These are phyloP conservation scores for Standfussiana lucernea DNA, from an alignment of 2,888 invertebrate genomes.

Conservation along the genomic window DNA sequence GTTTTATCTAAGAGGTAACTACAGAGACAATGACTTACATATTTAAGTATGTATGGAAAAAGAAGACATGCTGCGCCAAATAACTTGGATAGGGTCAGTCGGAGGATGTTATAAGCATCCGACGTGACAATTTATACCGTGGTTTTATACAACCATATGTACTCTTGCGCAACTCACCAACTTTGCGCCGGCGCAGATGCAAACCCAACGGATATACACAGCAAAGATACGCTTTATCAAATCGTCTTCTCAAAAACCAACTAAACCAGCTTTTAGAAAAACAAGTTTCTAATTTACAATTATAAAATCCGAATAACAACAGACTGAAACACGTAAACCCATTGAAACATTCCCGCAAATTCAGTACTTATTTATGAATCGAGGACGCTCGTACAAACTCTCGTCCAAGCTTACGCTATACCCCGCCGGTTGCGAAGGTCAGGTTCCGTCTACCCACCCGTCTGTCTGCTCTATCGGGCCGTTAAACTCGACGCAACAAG, in stretches of 20 bases:
- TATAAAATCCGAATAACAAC: neutral
- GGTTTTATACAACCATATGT: neutral
- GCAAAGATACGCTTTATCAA: neutral
- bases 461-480: neutral
- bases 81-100: too few relatives aligned
- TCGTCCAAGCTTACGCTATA: neutral
- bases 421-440: neutral
- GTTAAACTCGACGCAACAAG: slow-evolving; percentile 1
- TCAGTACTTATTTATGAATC: neutral
- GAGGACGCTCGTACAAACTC: neutral
- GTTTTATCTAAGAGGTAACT: too few relatives aligned
- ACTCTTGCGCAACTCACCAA: neutral
- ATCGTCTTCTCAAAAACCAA: neutral
- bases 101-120: too few relatives aligned
- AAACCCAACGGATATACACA: neutral
- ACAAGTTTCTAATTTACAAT: neutral
- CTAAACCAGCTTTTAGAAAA: neutral
- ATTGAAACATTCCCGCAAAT: neutral
- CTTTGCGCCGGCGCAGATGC: neutral
- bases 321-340: neutral
- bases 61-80: too few relatives aligned
- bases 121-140: too few relatives aligned
- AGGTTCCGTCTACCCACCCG: neutral
- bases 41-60: too few relatives aligned
- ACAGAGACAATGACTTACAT: too few relatives aligned